Evolutionary conservation across 1,140 invertebrate species (phyloP), one percentile per base, ranked within the genome.

Genomic region (Caenorhabditis brenneri): DNA sequence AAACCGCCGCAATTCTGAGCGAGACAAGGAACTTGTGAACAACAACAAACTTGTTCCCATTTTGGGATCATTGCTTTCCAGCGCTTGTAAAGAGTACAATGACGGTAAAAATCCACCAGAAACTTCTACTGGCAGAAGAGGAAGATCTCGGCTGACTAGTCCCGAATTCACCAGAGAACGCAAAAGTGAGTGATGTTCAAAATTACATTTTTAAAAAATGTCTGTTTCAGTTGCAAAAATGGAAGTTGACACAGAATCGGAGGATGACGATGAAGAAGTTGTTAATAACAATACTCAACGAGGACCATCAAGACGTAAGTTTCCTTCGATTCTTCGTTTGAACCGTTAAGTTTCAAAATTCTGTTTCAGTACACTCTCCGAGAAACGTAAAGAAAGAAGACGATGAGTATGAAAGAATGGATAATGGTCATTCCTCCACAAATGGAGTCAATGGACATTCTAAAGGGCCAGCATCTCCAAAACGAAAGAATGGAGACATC

Each of bases 361-460:
- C 6, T 2, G 24, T 74, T 74, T 24, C 65, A 74, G 65, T 74
- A n/a, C 65, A 42, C 15, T 74, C 65, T 46, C 65, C 65, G 7
- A 12, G 65, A 42, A 33, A 74, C 42, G 29, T 74, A 5, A 74
- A 74, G 22, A 74, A 74, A 46, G 65, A 74, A 42, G 65, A 74
- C 2, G 65, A 74, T 5, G 65, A 42, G 24, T 74, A 42, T n/a
- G 65, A 74, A 31, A 42, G 29, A 74, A 74, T 74, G 65, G 36
- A 15, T 3, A 74, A 74, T 46, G 65, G 65, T 12, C 16, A 74
- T 46, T 46, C 19, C 16, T 74, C 29, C 4, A 46, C 65, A 7
- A 74, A 74, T 46, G 65, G 65, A n/a, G 24, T 74, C 0, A 74
- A 74, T 74, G 65, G 65, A 22, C 65, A 74, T 24, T 46, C 65